Evolutionary conservation across 2,797 vertebrate genomes (phyloP), one percentile per base, ranked within the genome.

Genomic region (Rhabdophis nuchalis): DNA sequence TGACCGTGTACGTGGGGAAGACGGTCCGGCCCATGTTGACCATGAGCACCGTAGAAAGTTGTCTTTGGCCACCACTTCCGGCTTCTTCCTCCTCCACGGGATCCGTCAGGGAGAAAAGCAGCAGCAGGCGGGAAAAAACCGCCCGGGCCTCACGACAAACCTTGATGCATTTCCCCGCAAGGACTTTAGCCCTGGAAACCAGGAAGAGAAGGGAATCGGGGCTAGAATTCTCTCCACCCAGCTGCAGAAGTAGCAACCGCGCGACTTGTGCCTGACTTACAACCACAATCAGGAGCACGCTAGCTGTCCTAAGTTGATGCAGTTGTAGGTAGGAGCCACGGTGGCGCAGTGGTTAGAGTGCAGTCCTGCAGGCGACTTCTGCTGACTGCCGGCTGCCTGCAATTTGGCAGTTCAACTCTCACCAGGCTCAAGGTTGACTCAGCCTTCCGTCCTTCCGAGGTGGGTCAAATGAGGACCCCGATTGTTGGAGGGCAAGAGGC

Each of bases 71-170:
- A 0, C 98, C 98, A 89, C 98, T 98, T 0, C 97, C 98, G 10
- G 97, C 97, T 82, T 99, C 99, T 87, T 99, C 99, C 25, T 99
- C 99, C 46, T 99, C 99, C 96, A 98, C 61, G 0, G 97, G 97
- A 92, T 99, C 98, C 0, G 98, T 97, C 96, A 99, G 95, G 0
- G 98, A 98, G 95, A 99, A 99, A 4, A 99, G 98, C 23, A 99
- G 98, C 89, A 99, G 97, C 87, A 98, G 85, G 1, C 98, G 98
- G 61, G 98, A 98, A 88, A 99, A 99, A 92, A 99, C 98, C 0
- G 98, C 98, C 6, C 98, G 97, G 4, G 98, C 98, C 6, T 90
- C 96, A 29, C 94, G 97, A 91, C 96, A 96, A 23, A 99, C 95
- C n/a, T 98, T 97, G 53, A 99, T 96, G 50, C 97, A 98, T 41